A percentile compares a stretch with the other conserved stretches of the same genome.
These are phyloP conservation scores for Strix aluco DNA, from an alignment of 2,113 vertebrate genomes.

Conservation along the genomic window DNA sequence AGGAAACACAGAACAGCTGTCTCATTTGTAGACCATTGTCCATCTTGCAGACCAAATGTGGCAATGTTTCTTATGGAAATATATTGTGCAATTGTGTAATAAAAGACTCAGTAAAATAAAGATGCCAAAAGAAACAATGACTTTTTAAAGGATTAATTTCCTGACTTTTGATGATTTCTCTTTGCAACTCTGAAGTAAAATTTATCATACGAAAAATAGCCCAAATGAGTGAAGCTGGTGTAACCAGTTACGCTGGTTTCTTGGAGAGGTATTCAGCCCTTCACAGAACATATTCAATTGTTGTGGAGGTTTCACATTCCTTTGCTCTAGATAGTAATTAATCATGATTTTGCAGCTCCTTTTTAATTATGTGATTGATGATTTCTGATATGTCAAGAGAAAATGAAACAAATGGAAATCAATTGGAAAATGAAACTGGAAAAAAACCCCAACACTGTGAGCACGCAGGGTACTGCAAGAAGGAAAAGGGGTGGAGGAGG, in stretches of 20 bases:
- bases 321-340: conserved; percentile 47
- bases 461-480: background rate
- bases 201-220: background rate
- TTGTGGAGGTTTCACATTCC: conserved; percentile 25
- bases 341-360: conserved; percentile 35
- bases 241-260: background rate
- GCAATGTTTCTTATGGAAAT: background rate
- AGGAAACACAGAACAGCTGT: background rate
- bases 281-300: background rate
- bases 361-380: conserved; percentile 55
- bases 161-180: background rate
- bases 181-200: background rate
- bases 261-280: background rate
- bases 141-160: background rate
- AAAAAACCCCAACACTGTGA: background rate
- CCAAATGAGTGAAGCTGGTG: background rate
- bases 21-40: background rate
- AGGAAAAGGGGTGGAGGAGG: background rate
- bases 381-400: conserved; percentile 47
- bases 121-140: background rate
- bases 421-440: background rate
- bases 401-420: conserved; percentile 49
- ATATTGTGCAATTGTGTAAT: background rate
- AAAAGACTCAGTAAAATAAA: background rate
- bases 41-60: background rate